Conservation (phyloP, 2,888 invertebrate genomes). For the Plagodis pulveraria region DNA sequence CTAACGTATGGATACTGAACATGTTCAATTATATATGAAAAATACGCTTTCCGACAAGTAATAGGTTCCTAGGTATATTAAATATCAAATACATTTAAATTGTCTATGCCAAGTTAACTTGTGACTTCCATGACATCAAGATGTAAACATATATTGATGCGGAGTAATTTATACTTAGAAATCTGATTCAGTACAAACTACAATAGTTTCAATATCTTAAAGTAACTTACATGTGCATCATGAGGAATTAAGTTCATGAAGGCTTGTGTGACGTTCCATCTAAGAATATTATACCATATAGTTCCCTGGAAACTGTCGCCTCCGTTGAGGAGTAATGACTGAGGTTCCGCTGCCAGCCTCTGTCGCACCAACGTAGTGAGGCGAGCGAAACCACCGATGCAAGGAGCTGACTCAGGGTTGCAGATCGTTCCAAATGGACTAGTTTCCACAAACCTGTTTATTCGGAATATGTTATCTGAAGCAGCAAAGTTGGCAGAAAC, state of each 20-base stretch:
- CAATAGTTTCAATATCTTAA: too few relatives aligned
- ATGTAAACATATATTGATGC: too few relatives aligned
- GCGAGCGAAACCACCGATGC: slow-evolving; percentile 90
- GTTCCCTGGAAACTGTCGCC: slow-evolving; percentile 90
- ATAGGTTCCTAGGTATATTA: too few relatives aligned
- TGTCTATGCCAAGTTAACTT: too few relatives aligned
- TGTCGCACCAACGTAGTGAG: slow-evolving; percentile 83
- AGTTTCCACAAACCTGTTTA: slow-evolving; percentile 86
- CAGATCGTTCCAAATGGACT: slow-evolving; percentile 84
- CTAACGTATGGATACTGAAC: too few relatives aligned
- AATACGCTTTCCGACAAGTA: too few relatives aligned
- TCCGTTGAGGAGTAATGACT: slow-evolving; percentile 86
- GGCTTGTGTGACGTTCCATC: slow-evolving; percentile 90
- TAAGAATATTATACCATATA: slow-evolving; percentile 90
- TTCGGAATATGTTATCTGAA: neutral
- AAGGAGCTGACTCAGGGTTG: slow-evolving; percentile 70
- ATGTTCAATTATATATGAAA: too few relatives aligned
- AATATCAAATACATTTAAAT: too few relatives aligned
- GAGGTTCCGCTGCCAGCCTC: slow-evolving; percentile 80
- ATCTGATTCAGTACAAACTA: too few relatives aligned
- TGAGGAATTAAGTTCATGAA: slow-evolving; percentile 92
- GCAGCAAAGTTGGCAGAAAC: too few relatives aligned
- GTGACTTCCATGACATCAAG: too few relatives aligned
- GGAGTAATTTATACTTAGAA: too few relatives aligned
- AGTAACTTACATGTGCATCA: slow-evolving; percentile 89